Base-by-base conservation (phyloP, 2,888 invertebrate species). In the Blastobasis adustella region DNA sequence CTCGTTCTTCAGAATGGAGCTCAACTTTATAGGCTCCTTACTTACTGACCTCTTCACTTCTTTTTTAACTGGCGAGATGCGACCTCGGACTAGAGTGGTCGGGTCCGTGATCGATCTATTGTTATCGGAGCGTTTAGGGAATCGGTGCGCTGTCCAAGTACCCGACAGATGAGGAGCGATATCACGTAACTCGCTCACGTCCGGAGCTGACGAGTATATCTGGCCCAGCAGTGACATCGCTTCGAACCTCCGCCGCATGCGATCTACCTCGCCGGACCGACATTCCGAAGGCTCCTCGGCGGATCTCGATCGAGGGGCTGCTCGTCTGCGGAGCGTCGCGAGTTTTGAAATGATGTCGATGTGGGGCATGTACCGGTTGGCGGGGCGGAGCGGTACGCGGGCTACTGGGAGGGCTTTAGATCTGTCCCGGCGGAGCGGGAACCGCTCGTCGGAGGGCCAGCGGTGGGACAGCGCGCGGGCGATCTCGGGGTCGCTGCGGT, bases 341-440 rank as follows among this genome's bases (percentile, higher is more conserved):
- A 95, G 91, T 81, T 96, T 96, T 63, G 96, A 96, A 63, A 96
- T 96, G n/a, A 96, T 92, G 65, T 96, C 95, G 60, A 96, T 96
- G 67, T 94, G 95, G 0, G 96, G 96, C 95, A 96, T 96, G 58
- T 92, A 92, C 9, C 95, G 90, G 69, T 95, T 93, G 51, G 92
- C 92, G 0, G 91, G 85, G 41, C 91, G 89, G 40, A 94, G 80
- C 0, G 92, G 91, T 41, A 90, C 81, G 43, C 90, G 86, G 6
- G 91, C 91, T 49, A 94, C 92, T 0, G 94, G 94, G 1, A 93
- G 91, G 53, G 86, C 59, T 66, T 63, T 80, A 58, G 63, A 66
- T 69, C 70, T 76, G 50, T 78, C 75, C 42, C 72, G 71, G 37
- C 72, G 73, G 9, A 69, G 61, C 6, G 71, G 59, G 10, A 71